Conservation (phyloP, 2,888 invertebrate genomes). For the Glaucopsyche alexis region DNA sequence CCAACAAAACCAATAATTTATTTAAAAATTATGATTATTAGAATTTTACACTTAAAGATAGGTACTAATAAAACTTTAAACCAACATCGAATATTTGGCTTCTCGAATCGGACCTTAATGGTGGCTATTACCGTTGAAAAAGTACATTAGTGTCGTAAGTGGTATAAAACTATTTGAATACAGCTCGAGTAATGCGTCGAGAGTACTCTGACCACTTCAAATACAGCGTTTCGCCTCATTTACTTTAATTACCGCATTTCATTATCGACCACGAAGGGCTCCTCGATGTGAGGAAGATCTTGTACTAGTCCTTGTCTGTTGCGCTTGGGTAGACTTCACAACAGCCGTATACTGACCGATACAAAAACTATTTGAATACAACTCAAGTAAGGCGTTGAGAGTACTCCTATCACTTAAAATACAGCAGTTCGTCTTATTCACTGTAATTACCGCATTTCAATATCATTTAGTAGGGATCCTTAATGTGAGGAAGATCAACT, state of each 20-base stretch:
- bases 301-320: no score
- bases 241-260: slow-evolving; percentile 64
- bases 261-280: slow-evolving; percentile 29
- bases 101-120: slow-evolving; percentile 67
- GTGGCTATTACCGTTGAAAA: slow-evolving; percentile 69
- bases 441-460: slow-evolving; percentile 62
- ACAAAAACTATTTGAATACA: slow-evolving; percentile 71
- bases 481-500: no score
- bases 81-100: slow-evolving; percentile 38
- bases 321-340: no score
- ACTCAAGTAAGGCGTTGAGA: slow-evolving; percentile 68
- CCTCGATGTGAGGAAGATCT: no score
- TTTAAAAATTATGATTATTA: no score
- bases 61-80: neutral
- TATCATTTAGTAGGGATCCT: slow-evolving; percentile 12
- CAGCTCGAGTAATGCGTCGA: slow-evolving; percentile 68
- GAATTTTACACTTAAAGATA: no score
- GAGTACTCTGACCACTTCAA: slow-evolving; percentile 69
- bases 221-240: slow-evolving; percentile 60
- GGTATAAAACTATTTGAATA: slow-evolving; percentile 71
- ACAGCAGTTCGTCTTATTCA: slow-evolving; percentile 62
- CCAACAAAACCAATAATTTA: no score
- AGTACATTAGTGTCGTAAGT: slow-evolving; percentile 75
- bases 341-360: no score
- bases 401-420: slow-evolving; percentile 65